Base-by-base conservation (phyloP, 1,140 invertebrate species). In the Homalodisca vitripennis region DNA sequence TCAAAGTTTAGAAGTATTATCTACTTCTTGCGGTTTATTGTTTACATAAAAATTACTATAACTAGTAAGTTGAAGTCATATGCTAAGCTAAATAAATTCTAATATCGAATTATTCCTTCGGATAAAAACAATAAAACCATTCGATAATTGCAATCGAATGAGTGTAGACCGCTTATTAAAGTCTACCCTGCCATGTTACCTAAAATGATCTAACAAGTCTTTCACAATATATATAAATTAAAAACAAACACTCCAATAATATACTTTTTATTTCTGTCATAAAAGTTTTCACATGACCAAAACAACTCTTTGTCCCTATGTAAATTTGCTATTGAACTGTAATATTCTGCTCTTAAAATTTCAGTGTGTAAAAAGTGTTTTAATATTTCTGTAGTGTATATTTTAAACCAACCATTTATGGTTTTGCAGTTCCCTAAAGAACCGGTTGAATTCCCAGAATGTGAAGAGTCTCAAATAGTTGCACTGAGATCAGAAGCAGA, bases 401-500 rank as follows among this genome's bases (percentile, higher is more conserved):
- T 60, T 3, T 27, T 60, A n/a, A 26, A 22, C 29, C 14, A 27
- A 22, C 3, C 22, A 10, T 51, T 63, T 10, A 12, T 10, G 24
- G 3, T 32, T 31, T 66, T 66, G 22, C 30, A 66, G 63, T 31
- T 66, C 13, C 31, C 63, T 20, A 17, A 66, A 22, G 30, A 47
- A 22, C 31, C 31, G 12, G 2, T 3, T 22, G 3, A 46, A 13
- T 46, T 26, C 10, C 63, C 63, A 66, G 41, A 66, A 24, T 47
- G 20, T 12, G 47, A 24, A 46, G 63, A 66, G 41, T 66, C 63
- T 32, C 68, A 72, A 32, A 26, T 72, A 1, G 41, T 46, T 47
- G 46, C 51, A 2, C 17, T 72, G 17, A 55, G 65, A 27, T 27
- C n/a, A 17, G 71, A 72, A 67, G 71, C 71, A 1, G 71, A 72